Base-by-base conservation (phyloP, 2,888 invertebrate species). In the Tupiocoris notatus region DNA sequence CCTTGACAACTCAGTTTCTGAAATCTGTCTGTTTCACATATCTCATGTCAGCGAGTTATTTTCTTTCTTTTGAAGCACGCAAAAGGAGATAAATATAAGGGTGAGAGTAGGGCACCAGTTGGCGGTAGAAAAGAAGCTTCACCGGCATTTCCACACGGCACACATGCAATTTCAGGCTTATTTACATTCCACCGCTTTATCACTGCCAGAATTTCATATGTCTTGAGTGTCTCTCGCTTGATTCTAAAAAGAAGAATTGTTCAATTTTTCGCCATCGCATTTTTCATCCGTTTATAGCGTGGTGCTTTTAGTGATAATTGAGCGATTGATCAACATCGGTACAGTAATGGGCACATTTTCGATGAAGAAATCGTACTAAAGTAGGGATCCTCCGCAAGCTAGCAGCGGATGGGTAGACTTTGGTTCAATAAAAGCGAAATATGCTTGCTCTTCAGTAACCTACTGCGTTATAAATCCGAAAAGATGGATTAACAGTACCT, bases 111-210 rank as follows among this genome's bases (percentile, higher is more conserved):
- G 18, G 17, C 7, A 57, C 70, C 23, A 65, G 39, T 39, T 20
- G 39, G 39, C 65, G 65, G 39, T 39, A 25, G 21, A 39, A 25
- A 12, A 24, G 39, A 25, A 39, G 39, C 65, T 65, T 39, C 20
- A 39, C 3, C 39, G 12, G 65, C 65, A 65, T 65, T 39, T 59
- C 39, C 39, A 56, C 56, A 22, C 56, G 58, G 59, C 59, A 70
- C 25, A 70, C 70, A 70, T 59, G 70, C 70, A 70, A 70, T 70
- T 70, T 70, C 70, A 70, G 70, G 22, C 59, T 70, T 70, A 70
- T 70, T 70, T 70, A 59, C 70, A 70, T 70, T 70, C 59, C 70
- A 57, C 61, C 70, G 58, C 70, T 59, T 70, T 70, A 70, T 70
- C 70, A 59, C 70, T 65, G 65, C 39, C 39, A 39, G 39, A 39